Evolutionary conservation across 2,113 vertebrate species (phyloP), one percentile per base, ranked within the genome.

Genomic region (Sialia sialis): DNA sequence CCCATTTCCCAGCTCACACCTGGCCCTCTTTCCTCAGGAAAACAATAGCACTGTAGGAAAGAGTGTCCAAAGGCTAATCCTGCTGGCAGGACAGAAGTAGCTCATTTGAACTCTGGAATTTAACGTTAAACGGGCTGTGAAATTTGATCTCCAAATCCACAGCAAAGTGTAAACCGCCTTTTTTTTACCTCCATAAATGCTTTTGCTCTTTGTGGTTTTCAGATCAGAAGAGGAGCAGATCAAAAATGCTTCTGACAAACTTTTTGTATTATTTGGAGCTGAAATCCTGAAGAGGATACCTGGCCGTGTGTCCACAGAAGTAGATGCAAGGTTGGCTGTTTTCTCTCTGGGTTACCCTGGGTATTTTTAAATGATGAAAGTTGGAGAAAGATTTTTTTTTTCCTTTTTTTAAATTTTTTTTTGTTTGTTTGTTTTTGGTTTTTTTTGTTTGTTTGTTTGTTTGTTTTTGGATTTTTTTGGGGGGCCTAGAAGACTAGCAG

Each of bases 281-380:
- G 99, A 99, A 96, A 99, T 99, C 89, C 94, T 99, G 59, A 99
- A 99, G 98, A 99, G 99, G 96, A 98, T 99, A 87, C 99, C 99
- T 6, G 99, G 99, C 59, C 98, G 99, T 25, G 99, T 99, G 21
- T 99, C 99, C 41, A 99, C 99, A 19, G 99, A 99, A 96, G 99
- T 99, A 32, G 99, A 99, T 36, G 99, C 99, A 79, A 99, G 99
- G 99, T 99, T 90, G 87, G 87, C 22, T 86, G 49, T 80, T 82
- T 56, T 89, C 34, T 38, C 34, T 85, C 84, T 77, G 58, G 22
- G 30, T 90, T 77, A 39, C 52, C 80, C 59, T 81, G 64, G 26
- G 32, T 95, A 54, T 72, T 51, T 84, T 56, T 82, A 56, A 58
- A n/a, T 51, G 11, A 27, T 80, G 11, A 3, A 11, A 85, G 58